These are phyloP conservation scores for Percopsis transmontana DNA, from an alignment of 2,113 vertebrate genomes.

Conservation along the genomic window DNA sequence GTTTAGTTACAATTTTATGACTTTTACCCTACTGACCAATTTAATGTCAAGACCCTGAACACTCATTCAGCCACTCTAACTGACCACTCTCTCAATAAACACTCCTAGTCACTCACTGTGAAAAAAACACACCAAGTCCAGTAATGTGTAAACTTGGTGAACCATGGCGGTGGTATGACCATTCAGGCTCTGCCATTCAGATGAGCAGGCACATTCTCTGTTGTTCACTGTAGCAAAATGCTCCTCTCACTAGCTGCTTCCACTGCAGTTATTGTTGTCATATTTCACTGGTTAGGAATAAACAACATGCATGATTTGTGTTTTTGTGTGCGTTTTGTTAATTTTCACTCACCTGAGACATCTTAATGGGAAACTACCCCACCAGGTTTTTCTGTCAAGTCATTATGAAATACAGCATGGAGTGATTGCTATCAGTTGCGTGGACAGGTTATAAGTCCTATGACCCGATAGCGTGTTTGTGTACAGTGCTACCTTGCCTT, in stretches of 20 bases:
- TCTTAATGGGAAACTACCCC: background rate
- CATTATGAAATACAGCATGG: background rate
- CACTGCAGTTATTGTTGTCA: conserved; percentile 55
- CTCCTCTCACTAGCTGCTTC: conserved; percentile 61
- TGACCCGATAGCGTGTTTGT: conserved; percentile 35
- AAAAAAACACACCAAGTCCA: conserved; percentile 29
- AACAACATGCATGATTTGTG: conserved; percentile 38
- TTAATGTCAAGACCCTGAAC: background rate
- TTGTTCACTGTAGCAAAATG: conserved; percentile 61
- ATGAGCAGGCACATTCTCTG: conserved; percentile 76
- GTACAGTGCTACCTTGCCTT: conserved; percentile 20
- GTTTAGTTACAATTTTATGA: no score
- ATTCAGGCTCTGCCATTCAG: conserved; percentile 57
- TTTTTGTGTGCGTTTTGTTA: background rate
- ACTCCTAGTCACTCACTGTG: conserved; percentile 1
- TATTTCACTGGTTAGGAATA: conserved; percentile 36
- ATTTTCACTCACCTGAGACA: background rate
- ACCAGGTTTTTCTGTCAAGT: conserved; percentile 2
- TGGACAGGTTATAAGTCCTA: conserved; percentile 16
- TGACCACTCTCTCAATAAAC: conserved; percentile 13
- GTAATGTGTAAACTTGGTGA: conserved; percentile 65
- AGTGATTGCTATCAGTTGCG: background rate
- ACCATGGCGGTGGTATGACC: conserved; percentile 50
- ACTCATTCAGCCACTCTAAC: background rate
- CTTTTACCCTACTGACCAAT: background rate